Percentiles rank a stretch among this genome's conserved stretches.
Conservation (phyloP, 1,140 invertebrate species). For the Drosophila persimilis region DNA sequence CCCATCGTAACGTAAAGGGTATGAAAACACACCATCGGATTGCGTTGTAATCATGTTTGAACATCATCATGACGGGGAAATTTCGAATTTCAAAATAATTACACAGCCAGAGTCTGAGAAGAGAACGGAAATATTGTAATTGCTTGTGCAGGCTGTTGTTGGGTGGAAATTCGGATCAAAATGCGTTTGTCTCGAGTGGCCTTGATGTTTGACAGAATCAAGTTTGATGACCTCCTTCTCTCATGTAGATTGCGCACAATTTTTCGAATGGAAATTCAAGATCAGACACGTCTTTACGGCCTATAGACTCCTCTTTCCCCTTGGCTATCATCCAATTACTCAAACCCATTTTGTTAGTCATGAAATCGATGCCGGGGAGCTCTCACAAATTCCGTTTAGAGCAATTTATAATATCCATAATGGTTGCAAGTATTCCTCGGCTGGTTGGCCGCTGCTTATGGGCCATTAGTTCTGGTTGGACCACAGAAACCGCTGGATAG, state of each 20-base stretch:
- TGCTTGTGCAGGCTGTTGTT: constrained; percentile 8
- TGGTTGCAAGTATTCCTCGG: constrained; percentile 20
- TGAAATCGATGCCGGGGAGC: not conserved
- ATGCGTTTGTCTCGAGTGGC: constrained; percentile 41
- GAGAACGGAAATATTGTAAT: constrained; percentile 40
- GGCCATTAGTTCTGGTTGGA: constrained; percentile 25
- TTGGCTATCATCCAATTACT: too few species aligned
- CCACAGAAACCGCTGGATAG: constrained; percentile 1
- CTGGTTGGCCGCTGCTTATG: constrained; percentile 1
- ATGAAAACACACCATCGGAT: constrained; percentile 13
- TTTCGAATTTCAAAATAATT: constrained; percentile 79
- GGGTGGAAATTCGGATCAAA: constrained; percentile 28
- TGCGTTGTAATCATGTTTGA: constrained; percentile 50
- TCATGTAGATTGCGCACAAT: constrained; percentile 14
- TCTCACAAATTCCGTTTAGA: constrained; percentile 1
- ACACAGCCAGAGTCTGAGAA: constrained; percentile 21
- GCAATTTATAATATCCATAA: constrained; percentile 26
- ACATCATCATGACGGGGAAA: constrained; percentile 50
- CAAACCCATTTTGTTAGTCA: too few species aligned
- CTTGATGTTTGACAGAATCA: constrained; percentile 38
- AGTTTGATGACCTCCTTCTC: constrained; percentile 54
- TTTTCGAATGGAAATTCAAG: constrained; percentile 27
- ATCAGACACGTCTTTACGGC: constrained; percentile 1
- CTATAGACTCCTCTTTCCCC: too few species aligned
- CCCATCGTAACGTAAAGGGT: not conserved